A percentile compares a stretch with the other conserved stretches of the same genome.
These are phyloP conservation scores for Acholoe squamosa DNA, from an alignment of 2,888 invertebrate species.

Conservation along the genomic window DNA sequence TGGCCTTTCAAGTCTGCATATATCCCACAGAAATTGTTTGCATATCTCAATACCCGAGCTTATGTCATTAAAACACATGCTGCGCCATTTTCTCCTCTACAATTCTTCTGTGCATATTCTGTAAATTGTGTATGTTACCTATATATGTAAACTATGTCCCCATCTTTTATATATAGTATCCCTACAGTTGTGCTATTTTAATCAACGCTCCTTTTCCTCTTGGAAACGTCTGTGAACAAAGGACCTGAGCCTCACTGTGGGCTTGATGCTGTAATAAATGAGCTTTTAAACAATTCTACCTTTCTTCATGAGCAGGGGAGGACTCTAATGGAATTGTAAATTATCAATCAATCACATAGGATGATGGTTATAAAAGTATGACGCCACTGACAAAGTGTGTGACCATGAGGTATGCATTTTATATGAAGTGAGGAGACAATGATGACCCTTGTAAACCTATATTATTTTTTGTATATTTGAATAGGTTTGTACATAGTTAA, in stretches of 20 bases:
- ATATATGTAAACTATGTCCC: background rate
- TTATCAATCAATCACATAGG: background rate
- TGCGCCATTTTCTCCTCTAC: background rate
- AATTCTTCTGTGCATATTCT: background rate
- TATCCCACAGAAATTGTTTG: no score
- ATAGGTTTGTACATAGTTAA: conserved; percentile 44
- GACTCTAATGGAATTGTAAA: background rate
- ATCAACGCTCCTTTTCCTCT: background rate
- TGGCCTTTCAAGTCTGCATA: no score
- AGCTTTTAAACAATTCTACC: conserved; percentile 2
- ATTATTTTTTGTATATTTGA: conserved; percentile 50
- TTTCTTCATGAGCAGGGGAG: background rate
- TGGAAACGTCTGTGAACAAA: background rate
- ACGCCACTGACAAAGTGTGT: background rate
- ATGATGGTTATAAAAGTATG: background rate
- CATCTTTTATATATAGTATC: background rate
- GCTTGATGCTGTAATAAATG: background rate
- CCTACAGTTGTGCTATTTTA: background rate
- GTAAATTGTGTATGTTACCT: background rate
- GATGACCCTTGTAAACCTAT: background rate
- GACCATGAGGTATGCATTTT: conserved; percentile 2
- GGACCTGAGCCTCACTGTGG: background rate
- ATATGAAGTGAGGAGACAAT: background rate
- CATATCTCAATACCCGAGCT: no score
- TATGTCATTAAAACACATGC: background rate